phyloP scores from a whole-genome alignment of 1,140 invertebrate species.

The Diabrotica virgifera region DNA sequence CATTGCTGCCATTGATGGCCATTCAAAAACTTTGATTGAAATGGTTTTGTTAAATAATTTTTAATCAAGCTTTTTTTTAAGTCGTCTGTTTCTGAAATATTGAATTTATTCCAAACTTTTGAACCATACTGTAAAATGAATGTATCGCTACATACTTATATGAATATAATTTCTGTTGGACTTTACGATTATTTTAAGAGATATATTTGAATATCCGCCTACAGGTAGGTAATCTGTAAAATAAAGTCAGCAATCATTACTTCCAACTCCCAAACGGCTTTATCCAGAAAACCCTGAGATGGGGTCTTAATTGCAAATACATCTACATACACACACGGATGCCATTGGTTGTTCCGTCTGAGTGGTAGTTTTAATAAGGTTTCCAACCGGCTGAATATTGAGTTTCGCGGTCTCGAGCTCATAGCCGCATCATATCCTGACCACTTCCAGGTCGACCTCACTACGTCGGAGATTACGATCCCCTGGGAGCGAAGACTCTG shows the following conservation, averaged over 20 bases:
- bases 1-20: too few relatives aligned
- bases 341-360: constrained; percentile 36
- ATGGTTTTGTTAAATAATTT: too few relatives aligned
- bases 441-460: constrained; percentile 46
- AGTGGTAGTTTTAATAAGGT: constrained; percentile 48
- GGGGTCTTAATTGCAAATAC: constrained; percentile 20
- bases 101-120: too few relatives aligned
- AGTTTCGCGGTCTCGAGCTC: constrained; percentile 42
- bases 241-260: background rate
- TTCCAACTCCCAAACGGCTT: background rate
- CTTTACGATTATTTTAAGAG: too few relatives aligned
- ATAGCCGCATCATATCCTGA: constrained; percentile 36
- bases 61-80: too few relatives aligned
- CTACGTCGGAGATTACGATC: constrained; percentile 44
- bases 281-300: background rate
- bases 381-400: constrained; percentile 49
- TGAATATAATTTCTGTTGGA: too few relatives aligned
- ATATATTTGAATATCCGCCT: too few relatives aligned
- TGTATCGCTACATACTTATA: too few relatives aligned
- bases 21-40: too few relatives aligned
- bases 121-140: too few relatives aligned
- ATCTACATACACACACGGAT: constrained; percentile 15
- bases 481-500: constrained; percentile 36
- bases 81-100: too few relatives aligned
- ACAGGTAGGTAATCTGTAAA: background rate